Evolutionary conservation across 2,888 invertebrate genomes (phyloP), one percentile per base, ranked within the genome.

Genomic region (Sisyra terminalis): DNA sequence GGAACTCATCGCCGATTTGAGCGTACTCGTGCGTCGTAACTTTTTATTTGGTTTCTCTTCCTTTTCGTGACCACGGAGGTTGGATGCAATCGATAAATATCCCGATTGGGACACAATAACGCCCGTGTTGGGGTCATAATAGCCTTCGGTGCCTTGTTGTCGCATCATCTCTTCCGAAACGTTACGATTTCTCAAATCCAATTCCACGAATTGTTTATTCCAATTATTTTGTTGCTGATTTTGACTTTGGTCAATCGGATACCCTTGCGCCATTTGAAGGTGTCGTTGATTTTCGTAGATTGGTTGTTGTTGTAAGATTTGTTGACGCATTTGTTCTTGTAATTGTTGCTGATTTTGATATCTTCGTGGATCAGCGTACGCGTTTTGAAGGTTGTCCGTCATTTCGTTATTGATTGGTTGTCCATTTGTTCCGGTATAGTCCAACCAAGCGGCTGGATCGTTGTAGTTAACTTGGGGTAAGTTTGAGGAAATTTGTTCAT

Each of bases 1-100:
- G 1, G 82, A 80, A 53, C 73, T 81, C 79, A 85, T 83, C 0
- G 84, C 84, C 36, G 79, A 78, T 61, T 83, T 83, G 43, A 83
- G 58, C 1, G 82, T 81, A 10, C 71, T 67, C 8, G 78, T 75
- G 47, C 80, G 63, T 58, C 77, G 76, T 29, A 78, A 70, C 56
- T 81, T 82, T 57, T 79, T 78, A 7, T 52, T 48, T 49, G 62
- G 63, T 32, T 58, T 47, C 49, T 66, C 65, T 42, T 69, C 69
- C 59, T 71, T 77, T 24, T 24, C 24, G 24, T 24, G 24, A 3
- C 24, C 24, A 24, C 24, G 24, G 13, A 74, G 61, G 52, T 78
- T 76, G n/a, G 75, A 67, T 1, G 80, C 71, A 52, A 83, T 82
- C 10, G 81, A 80, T 47, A 83, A 71, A 57, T 82, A 83, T 2